Base-by-base conservation (phyloP, 2,113 vertebrate genomes). In the Tautogolabrus adspersus region DNA sequence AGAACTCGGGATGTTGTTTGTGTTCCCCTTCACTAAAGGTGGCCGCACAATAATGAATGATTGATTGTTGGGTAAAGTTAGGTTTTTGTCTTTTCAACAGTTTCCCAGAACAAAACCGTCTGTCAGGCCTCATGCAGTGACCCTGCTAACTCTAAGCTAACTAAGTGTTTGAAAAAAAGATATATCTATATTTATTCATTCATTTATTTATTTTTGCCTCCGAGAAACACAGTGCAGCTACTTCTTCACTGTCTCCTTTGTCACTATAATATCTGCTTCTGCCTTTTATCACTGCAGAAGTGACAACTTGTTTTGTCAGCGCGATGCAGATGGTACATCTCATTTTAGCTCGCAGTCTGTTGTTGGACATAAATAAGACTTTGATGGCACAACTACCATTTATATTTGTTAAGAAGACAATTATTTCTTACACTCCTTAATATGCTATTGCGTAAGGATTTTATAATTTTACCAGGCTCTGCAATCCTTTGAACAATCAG, bases 131-230 rank as follows among this genome's bases (percentile, higher is more conserved):
- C 22, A 37, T 62, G 58, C 40, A n/a, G 3, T 84, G 81, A 89
- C 89, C 82, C 58, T 19, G 1, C 46, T 34, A 60, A 38, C 78
- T 64, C 51, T 34, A 6, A 26, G 30, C 30, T 34, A 34, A 34
- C 30, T 34, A 34, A 2, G 0, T 7, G 47, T 87, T 76, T 86
- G 70, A 90, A 63, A 81, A 6, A 34, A 34, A 34, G 30, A 51
- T 79, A 75, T 58, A 56, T 89, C 88, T 93, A 90, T 93, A 91
- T 90, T 89, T 89, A 76, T 86, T 93, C 82, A 85, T 84, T 82
- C 55, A 66, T 58, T 73, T 77, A 64, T 84, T 89, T 88, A 86
- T 89, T 86, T 74, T 75, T 72, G 55, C 75, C 10, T 83, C 52
- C 51, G 58, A 22, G 26, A 56, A 44, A 76, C 54, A 66, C 65